Conservation (phyloP, 2,888 invertebrate species). For the Prenolepis imparis region DNA sequence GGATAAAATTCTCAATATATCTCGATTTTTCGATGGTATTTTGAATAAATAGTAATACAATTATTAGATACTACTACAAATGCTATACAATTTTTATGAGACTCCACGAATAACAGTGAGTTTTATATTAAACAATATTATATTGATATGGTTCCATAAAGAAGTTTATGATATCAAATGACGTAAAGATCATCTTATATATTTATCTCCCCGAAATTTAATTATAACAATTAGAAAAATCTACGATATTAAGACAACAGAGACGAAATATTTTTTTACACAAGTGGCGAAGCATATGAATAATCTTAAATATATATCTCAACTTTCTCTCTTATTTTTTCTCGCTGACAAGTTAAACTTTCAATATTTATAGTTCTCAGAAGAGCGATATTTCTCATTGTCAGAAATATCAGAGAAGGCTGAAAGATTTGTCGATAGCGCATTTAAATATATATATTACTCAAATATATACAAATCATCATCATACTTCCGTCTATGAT, state of each 20-base stretch:
- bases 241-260: background rate
- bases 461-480: too few relatives aligned
- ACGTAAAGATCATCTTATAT: background rate
- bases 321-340: background rate
- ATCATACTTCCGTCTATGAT: background rate
- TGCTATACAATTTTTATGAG: background rate
- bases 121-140: background rate
- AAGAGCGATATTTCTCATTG: background rate
- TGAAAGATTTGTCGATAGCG: background rate
- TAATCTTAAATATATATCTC: background rate
- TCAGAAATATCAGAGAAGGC: background rate
- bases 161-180: background rate
- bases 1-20: background rate
- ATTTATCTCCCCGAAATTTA: constrained; percentile 10
- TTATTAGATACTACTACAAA: background rate
- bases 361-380: background rate
- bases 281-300: background rate
- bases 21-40: background rate
- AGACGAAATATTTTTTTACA: background rate
- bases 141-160: background rate
- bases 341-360: background rate
- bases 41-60: background rate
- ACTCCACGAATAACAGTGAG: background rate
- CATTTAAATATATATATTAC: background rate
- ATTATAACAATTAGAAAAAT: background rate